Base-by-base conservation (phyloP, 2,113 vertebrate genomes). In the Cnemophilus loriae region DNA sequence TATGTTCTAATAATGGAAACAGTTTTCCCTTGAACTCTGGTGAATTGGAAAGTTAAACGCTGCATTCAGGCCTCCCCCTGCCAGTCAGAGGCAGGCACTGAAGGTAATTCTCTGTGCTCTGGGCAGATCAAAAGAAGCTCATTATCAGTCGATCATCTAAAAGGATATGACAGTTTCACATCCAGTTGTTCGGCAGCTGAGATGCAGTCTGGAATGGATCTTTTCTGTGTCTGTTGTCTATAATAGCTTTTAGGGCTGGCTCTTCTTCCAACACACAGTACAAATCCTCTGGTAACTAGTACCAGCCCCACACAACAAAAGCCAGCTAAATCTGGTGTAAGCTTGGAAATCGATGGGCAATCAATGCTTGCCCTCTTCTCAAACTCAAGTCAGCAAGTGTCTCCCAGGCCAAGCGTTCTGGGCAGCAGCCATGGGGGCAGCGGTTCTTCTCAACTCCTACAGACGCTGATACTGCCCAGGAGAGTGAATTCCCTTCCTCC, bases 271-370 rank as follows among this genome's bases (percentile, higher is more conserved):
- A 32, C 76, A 81, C 90, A 77, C 83, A 86, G 94, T 93, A 95
- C 96, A 94, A 96, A 96, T 95, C 95, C 89, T 91, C 84, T 87
- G 77, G 89, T 96, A 96, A 97, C 89, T 94, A 64, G 77, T 93
- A 96, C 93, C 95, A 96, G 95, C 77, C 70, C 87, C 93, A 77
- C 61, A 39, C 65, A 95, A 89, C 89, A 96, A 91, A 93, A 97
- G 89, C 81, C 84, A 68, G 91, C 65, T 87, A 52, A 82, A 73
- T 92, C 84, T 81, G 81, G 83, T 89, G 41, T 82, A 53, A 87
- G 80, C 93, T 93, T 4, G 2, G 73, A 89, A 91, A 87, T 71
- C 13, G 1, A 89, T 44, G 76, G n/a, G n/a, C n/a, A n/a, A n/a
- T n/a, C n/a, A 77, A 80, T 92, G 87, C 77, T 84, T 82, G 87